These are phyloP conservation scores for Gryllus longicercus DNA, from an alignment of 2,888 invertebrate genomes.

Conservation along the genomic window DNA sequence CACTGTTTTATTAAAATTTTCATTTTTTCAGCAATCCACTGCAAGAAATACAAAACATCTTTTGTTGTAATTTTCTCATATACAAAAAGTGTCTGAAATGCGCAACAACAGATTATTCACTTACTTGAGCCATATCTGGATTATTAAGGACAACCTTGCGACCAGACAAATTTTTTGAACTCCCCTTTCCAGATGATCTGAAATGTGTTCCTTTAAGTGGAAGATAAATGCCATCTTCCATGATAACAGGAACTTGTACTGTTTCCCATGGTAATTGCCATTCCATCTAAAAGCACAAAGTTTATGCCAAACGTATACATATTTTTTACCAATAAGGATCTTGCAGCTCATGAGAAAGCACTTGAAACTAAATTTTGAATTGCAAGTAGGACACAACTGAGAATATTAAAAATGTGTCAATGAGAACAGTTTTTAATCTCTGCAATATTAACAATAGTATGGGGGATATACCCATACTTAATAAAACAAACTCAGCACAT, in stretches of 20 bases:
- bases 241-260: background rate
- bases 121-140: background rate
- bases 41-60: background rate
- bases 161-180: background rate
- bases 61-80: background rate
- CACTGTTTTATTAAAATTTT: conserved; percentile 3
- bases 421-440: too few relatives aligned
- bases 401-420: too few relatives aligned
- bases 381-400: too few relatives aligned
- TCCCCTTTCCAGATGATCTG: background rate
- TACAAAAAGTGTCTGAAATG: too few relatives aligned
- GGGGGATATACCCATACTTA: too few relatives aligned
- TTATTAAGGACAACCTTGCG: background rate
- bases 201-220: background rate
- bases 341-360: too few relatives aligned
- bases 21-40: background rate
- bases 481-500: too few relatives aligned
- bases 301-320: too few relatives aligned
- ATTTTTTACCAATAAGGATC: too few relatives aligned
- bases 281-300: background rate
- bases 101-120: too few relatives aligned
- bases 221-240: background rate
- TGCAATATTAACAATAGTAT: too few relatives aligned
- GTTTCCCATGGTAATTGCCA: background rate
- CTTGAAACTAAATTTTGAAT: too few relatives aligned